Percentiles rank a stretch among this genome's conserved stretches.
Conservation (phyloP, 2,888 invertebrate genomes). For the Fragum fragum region DNA sequence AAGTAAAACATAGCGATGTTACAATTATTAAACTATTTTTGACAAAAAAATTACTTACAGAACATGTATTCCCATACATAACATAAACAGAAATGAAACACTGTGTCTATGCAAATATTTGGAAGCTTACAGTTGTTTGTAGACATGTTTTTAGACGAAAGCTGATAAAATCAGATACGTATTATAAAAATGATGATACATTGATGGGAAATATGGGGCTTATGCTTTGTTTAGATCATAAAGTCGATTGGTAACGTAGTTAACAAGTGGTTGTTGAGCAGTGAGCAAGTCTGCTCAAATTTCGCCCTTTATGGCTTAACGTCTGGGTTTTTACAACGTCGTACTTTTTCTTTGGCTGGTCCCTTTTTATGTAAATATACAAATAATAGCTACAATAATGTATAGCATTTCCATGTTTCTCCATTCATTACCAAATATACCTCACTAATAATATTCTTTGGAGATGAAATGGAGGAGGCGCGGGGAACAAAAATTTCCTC, state of each 20-base stretch:
- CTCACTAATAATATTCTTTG: too few species aligned
- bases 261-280: conserved; percentile 9
- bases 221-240: conserved; percentile 20
- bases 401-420: too few species aligned
- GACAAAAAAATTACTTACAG: background rate
- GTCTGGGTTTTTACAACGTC: conserved; percentile 16
- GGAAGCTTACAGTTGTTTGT: background rate
- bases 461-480: too few species aligned
- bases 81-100: background rate
- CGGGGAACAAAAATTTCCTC: too few species aligned
- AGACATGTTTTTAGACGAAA: conserved; percentile 25
- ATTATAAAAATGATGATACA: conserved; percentile 25
- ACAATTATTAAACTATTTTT: too few species aligned
- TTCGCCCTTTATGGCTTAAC: conserved; percentile 12
- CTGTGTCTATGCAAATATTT: too few species aligned
- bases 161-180: conserved; percentile 30
- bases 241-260: conserved; percentile 22
- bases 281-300: conserved; percentile 26
- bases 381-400: too few species aligned
- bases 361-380: too few species aligned
- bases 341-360: background rate
- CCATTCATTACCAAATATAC: too few species aligned
- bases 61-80: background rate
- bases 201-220: background rate
- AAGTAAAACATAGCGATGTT: too few species aligned